A percentile compares a stretch with the other conserved stretches of the same genome.
phyloP scores from a whole-genome alignment of 2,888 invertebrate genomes.

The Sarcophaga carnaria region DNA sequence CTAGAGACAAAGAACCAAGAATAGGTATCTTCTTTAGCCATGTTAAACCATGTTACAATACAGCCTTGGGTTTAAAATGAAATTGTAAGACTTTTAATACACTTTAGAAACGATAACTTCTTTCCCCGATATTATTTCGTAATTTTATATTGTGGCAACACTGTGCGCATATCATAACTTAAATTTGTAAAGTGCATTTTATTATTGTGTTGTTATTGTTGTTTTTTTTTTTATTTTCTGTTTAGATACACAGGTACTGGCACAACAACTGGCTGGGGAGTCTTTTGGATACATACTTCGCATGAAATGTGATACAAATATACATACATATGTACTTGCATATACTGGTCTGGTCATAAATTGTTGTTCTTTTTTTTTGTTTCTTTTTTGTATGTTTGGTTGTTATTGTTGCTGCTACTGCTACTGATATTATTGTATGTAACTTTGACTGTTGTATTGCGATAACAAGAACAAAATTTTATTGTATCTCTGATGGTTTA shows the following conservation, averaged over 20 bases:
- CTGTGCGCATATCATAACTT: background rate
- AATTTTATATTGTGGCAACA: no score
- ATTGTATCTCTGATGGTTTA: slow-evolving; percentile 17
- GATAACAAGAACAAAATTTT: slow-evolving; percentile 9
- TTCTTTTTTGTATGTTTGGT: background rate
- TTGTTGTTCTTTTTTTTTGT: background rate
- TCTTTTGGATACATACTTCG: background rate
- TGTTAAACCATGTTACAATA: no score
- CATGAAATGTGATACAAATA: background rate
- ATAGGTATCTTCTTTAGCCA: no score
- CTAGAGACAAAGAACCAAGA: no score
- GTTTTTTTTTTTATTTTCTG: background rate
- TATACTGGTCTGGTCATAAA: slow-evolving; percentile 48
- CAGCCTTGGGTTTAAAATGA: no score
- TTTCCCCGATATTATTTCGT: no score
- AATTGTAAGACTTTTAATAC: no score
- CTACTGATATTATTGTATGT: background rate
- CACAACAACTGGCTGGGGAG: background rate
- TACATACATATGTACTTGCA: background rate
- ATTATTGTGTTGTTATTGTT: no score
- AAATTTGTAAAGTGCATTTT: background rate
- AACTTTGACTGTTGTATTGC: background rate
- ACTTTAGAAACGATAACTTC: no score
- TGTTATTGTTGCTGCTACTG: slow-evolving; percentile 13
- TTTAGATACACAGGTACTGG: background rate